Conservation (phyloP, 92 coral and sea anemone species). For the Diadumene lineata region DNA sequence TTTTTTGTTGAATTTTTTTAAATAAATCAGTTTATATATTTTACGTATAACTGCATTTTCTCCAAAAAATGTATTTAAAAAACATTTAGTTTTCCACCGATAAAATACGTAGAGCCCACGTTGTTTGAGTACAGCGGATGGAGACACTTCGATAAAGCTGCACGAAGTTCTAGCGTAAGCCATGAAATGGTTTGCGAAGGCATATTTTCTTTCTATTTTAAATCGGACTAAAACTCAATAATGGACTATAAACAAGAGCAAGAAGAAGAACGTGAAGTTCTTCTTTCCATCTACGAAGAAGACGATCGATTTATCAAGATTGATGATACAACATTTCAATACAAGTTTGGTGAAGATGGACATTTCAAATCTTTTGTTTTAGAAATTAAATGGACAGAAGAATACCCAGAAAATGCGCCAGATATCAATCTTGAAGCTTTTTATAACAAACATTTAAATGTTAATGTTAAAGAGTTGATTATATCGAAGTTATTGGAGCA, state of each 20-base stretch:
- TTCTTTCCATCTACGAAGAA: conserved; percentile 91
- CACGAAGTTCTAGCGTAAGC: no score
- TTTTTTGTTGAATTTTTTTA: no score
- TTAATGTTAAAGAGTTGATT: conserved; percentile 64
- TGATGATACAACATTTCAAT: conserved; percentile 78
- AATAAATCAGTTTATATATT: no score
- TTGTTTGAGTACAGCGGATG: no score
- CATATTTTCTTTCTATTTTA: neutral
- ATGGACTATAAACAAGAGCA: conserved; percentile 86
- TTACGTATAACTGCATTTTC: no score
- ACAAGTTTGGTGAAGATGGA: conserved; percentile 93
- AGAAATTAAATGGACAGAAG: conserved; percentile 79
- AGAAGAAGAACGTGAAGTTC: conserved; percentile 91
- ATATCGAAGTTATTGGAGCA: conserved; percentile 64
- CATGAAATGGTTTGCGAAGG: no score
- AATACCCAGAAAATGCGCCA: conserved; percentile 83
- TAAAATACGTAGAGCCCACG: no score
- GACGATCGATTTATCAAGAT: conserved; percentile 86
- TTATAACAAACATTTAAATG: conserved; percentile 81
- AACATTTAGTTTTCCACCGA: no score
- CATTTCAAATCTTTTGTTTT: conserved; percentile 79
- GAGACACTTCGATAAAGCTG: neutral
- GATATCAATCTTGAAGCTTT: conserved; percentile 74
- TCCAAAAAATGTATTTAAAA: no score
- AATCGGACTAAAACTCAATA: neutral